Percentiles rank a stretch among this genome's conserved stretches.
phyloP scores from a whole-genome alignment of 1,140 invertebrate genomes.

The Agrypnia vestita region DNA sequence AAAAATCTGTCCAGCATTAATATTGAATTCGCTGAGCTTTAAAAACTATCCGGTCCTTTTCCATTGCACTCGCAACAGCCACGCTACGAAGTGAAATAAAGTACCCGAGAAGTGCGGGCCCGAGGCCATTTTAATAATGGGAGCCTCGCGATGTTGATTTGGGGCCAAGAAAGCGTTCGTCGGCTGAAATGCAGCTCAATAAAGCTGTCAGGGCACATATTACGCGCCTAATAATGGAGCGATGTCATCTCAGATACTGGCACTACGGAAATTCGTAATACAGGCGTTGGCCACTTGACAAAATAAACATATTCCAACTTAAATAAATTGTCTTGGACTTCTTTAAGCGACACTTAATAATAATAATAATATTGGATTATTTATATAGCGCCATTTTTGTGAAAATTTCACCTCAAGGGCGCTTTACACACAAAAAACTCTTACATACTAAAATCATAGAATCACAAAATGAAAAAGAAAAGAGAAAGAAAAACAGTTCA shows the following conservation, averaged over 20 bases:
- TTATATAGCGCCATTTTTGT: no score
- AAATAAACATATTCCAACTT: neutral
- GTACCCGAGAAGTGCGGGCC: conserved; percentile 17
- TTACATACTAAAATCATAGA: no score
- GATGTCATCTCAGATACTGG: conserved; percentile 8
- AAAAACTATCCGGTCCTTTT: conserved; percentile 20
- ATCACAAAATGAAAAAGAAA: no score
- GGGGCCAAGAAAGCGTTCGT: conserved; percentile 46
- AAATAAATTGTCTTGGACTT: no score
- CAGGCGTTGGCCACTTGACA: conserved; percentile 24
- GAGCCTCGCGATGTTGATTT: conserved; percentile 48
- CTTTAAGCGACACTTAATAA: no score
- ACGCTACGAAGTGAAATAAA: conserved; percentile 25
- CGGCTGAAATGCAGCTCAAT: conserved; percentile 44
- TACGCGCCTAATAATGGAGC: conserved; percentile 21
- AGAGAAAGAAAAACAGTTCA: no score
- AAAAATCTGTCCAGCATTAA: neutral
- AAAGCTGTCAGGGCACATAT: conserved; percentile 38
- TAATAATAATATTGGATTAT: no score
- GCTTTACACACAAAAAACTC: no score
- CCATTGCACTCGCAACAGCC: conserved; percentile 15
- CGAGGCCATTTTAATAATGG: conserved; percentile 45
- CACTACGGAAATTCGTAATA: neutral
- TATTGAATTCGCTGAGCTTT: conserved; percentile 17
- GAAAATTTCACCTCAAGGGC: no score